Evolutionary conservation across 2,888 invertebrate genomes (phyloP).

Genomic region (Euplagia quadripunctaria): DNA sequence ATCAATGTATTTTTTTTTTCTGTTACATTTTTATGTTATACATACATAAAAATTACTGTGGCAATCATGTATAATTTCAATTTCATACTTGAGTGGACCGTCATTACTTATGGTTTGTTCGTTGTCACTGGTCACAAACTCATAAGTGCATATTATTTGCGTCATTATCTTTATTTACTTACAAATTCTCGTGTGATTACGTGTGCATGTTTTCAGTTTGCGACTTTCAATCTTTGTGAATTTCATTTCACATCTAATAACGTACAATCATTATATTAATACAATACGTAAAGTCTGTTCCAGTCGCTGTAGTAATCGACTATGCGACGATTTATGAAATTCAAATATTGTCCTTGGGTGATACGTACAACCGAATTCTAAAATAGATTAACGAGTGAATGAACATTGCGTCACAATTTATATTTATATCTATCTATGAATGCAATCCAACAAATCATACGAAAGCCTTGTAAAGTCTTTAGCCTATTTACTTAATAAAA

Average conservation of each 20-base stretch:
- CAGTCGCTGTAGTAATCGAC: slow-evolving; percentile 30
- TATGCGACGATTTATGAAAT: slow-evolving; percentile 32
- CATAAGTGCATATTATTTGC: slow-evolving; percentile 30
- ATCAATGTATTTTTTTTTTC: slow-evolving; percentile 4
- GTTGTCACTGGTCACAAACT: slow-evolving; percentile 33
- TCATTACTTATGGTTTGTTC: slow-evolving; percentile 45
- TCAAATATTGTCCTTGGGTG: slow-evolving; percentile 37
- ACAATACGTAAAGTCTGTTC: slow-evolving; percentile 34
- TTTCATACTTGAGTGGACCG: slow-evolving; percentile 25
- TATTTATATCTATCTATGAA: not conserved
- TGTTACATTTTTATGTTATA: slow-evolving; percentile 6
- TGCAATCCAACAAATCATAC: not conserved
- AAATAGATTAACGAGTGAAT: slow-evolving; percentile 38
- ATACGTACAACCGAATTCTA: slow-evolving; percentile 28
- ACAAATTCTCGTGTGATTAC: slow-evolving; percentile 45
- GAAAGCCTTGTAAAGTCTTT: not conserved
- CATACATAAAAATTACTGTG: slow-evolving; percentile 17
- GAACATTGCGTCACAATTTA: slow-evolving; percentile 13
- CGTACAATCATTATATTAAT: slow-evolving; percentile 39
- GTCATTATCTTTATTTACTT: slow-evolving; percentile 43
- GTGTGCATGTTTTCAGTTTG: slow-evolving; percentile 56
- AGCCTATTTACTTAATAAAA: not conserved
- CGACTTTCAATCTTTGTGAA: slow-evolving; percentile 33
- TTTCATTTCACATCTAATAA: slow-evolving; percentile 36
- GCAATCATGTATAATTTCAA: slow-evolving; percentile 30